Base-by-base conservation (phyloP, 2,797 vertebrate genomes). In the Gymnocypris eckloni region DNA sequence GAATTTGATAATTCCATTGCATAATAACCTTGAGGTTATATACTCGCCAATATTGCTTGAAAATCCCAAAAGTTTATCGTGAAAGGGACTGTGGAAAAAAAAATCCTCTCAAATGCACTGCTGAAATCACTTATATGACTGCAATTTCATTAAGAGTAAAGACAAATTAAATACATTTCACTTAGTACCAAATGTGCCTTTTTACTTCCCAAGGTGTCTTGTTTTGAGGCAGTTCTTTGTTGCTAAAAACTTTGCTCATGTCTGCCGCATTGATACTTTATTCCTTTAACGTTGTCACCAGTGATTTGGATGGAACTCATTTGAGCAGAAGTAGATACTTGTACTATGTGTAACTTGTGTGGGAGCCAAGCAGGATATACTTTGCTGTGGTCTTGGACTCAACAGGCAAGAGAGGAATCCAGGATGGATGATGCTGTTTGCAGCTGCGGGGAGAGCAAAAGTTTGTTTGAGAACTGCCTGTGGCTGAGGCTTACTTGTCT, bases 381-480 rank as follows among this genome's bases (percentile, higher is more conserved):
- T 84, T 69, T 7, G 12, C 64, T 84, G 6, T 54, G 67, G 50
- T 70, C 39, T 71, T 43, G n/a, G 39, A 79, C 56, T 67, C 71
- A 52, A 77, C 16, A 18, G 50, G 20, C 66, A 79, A 73, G 6
- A 48, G 11, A 79, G 66, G 56, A 45, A 70, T 70, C 13, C 20
- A 71, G 18, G 50, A 67, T 71, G 76, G 52, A 79, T 9, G 39
- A 79, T 70, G n/a, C 7, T 84, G 54, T 70, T 73, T 79, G 41
- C 25, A 76, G 28, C 61, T 84, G 83, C 37, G 33, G 16, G 75
- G 39, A 71, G 25, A 10, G 56, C 52, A 56, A 71, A 78, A 84
- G 83, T 84, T 84, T 69, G 83, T 84, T 79, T 79, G 66, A 79
- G 25, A 79, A 85, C 66, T 78, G 73, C 73, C 82, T 71, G 48